These are phyloP conservation scores for Sapajus apella DNA, from an alignment of 2,113 vertebrate species.

Conservation along the genomic window DNA sequence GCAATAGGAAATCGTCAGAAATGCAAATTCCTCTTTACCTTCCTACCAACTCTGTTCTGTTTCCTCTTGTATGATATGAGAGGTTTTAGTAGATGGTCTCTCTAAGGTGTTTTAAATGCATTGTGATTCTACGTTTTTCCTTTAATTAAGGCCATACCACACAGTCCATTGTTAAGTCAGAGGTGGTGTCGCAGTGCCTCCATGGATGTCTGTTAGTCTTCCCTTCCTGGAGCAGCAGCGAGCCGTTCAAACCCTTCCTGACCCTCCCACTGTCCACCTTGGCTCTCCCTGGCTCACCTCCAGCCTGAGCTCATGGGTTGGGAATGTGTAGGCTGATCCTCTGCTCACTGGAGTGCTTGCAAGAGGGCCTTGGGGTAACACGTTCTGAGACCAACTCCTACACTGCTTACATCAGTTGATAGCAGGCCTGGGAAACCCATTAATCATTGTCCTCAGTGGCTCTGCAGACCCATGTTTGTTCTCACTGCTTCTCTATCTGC, in stretches of 20 bases:
- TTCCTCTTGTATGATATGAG: background rate
- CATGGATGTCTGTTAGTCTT: background rate
- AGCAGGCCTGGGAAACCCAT: conserved; percentile 47
- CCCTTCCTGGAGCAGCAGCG: background rate
- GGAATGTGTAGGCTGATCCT: background rate
- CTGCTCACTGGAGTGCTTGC: background rate
- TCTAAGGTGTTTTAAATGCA: background rate
- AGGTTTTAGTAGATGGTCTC: background rate
- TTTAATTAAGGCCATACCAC: background rate
- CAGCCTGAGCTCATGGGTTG: conserved; percentile 53
- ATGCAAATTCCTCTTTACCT: background rate
- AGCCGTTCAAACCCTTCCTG: background rate
- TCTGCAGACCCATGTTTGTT: background rate
- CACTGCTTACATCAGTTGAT: conserved; percentile 13
- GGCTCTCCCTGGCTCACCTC: conserved; percentile 11
- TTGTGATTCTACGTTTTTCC: background rate
- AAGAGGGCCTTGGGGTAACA: background rate
- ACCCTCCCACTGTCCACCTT: background rate
- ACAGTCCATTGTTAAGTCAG: no score
- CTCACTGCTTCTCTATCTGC: background rate
- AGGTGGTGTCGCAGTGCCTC: background rate
- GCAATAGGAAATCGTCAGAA: background rate
- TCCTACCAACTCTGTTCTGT: background rate
- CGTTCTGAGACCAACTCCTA: background rate
- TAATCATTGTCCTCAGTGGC: background rate